These are phyloP conservation scores for Leptopilina myrica DNA, from an alignment of 2,888 invertebrate genomes.

Conservation along the genomic window DNA sequence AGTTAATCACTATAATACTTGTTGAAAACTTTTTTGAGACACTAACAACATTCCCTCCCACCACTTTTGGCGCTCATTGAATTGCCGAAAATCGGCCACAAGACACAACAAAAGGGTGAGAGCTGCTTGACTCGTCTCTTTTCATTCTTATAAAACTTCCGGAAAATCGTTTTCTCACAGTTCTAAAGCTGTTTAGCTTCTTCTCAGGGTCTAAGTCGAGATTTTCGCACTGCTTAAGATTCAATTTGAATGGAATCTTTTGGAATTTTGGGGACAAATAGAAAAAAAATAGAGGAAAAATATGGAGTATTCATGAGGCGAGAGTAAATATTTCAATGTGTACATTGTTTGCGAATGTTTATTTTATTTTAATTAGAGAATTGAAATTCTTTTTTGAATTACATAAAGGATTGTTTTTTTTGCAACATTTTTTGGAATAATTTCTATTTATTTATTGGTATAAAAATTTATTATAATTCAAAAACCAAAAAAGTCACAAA, in stretches of 20 bases:
- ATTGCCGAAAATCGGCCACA: slow-evolving; percentile 11
- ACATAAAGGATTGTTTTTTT: too few species aligned
- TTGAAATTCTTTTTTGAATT: too few species aligned
- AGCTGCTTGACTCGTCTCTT: slow-evolving; percentile 37
- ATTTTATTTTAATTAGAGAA: too few species aligned
- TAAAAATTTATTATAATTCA: too few species aligned
- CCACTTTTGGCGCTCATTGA: slow-evolving; percentile 1
- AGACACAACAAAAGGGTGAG: slow-evolving; percentile 24
- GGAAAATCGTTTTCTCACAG: slow-evolving; percentile 39
- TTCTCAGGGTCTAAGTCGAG: slow-evolving; percentile 31
- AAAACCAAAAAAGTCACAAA: too few species aligned
- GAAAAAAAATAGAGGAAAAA: slow-evolving; percentile 29
- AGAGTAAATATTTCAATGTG: too few species aligned
- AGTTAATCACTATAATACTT: slow-evolving; percentile 22
- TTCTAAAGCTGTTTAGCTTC: slow-evolving; percentile 22
- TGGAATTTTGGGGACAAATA: slow-evolving; percentile 39
- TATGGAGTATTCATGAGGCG: too few species aligned
- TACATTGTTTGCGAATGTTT: too few species aligned
- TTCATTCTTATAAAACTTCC: slow-evolving; percentile 31
- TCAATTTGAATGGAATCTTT: slow-evolving; percentile 4
- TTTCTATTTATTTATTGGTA: too few species aligned
- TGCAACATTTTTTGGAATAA: too few species aligned
- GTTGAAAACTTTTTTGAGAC: slow-evolving; percentile 11
- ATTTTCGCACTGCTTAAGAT: slow-evolving; percentile 39
- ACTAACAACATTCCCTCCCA: slow-evolving; percentile 15